Conservation (phyloP, 2,888 invertebrate genomes). For the Saturnia pavonia region DNA sequence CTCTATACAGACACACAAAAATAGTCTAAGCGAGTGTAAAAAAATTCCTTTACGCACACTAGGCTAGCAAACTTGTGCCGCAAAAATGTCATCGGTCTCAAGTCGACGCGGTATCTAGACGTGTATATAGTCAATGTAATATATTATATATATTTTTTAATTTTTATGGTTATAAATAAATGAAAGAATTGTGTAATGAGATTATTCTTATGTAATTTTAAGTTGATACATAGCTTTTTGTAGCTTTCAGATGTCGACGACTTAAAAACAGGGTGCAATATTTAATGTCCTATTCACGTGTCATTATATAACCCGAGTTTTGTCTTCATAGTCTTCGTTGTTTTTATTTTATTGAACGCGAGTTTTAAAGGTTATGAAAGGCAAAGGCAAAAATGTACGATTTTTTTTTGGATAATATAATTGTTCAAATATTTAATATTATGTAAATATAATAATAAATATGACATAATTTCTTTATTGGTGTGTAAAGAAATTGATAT, state of each 20-base stretch:
- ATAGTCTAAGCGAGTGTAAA: no score
- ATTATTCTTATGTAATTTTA: slow-evolving; percentile 22
- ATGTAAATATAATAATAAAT: slow-evolving; percentile 23
- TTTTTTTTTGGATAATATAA: slow-evolving; percentile 9
- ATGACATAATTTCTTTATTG: slow-evolving; percentile 19
- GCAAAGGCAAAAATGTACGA: background rate
- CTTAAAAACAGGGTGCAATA: slow-evolving; percentile 26
- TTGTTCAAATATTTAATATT: slow-evolving; percentile 12
- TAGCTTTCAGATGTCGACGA: slow-evolving; percentile 17
- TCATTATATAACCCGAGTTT: background rate
- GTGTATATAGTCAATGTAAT: no score
- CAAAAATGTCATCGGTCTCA: no score
- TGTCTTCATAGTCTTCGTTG: background rate
- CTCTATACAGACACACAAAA: no score
- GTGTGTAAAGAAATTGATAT: slow-evolving; percentile 17
- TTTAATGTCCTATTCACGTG: background rate
- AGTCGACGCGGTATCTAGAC: no score
- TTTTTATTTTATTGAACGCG: background rate
- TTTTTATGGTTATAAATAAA: slow-evolving; percentile 19
- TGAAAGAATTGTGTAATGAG: slow-evolving; percentile 22
- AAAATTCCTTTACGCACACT: no score
- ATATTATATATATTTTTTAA: slow-evolving; percentile 18
- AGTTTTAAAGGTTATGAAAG: slow-evolving; percentile 12
- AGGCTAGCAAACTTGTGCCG: no score
- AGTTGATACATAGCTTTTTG: slow-evolving; percentile 17